Percentiles rank a stretch among this genome's conserved stretches.
phyloP scores from a whole-genome alignment of 53 echinoderm and acorn worm species.

The Patiria pectinifera region DNA sequence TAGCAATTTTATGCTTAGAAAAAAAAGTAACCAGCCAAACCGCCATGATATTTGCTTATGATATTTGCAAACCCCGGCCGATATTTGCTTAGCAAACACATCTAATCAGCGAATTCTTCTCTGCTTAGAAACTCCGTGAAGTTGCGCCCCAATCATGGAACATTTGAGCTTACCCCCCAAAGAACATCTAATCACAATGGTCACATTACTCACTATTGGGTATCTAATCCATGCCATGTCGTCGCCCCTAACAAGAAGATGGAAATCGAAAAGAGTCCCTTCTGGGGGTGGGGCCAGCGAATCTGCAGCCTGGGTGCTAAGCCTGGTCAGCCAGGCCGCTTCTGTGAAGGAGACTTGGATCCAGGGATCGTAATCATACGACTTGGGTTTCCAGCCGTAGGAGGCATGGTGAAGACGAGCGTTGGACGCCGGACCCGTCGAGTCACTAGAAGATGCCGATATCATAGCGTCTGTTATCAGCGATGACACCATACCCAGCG shows the following conservation, averaged over 20 bases:
- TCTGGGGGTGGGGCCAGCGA: background rate
- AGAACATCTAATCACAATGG: background rate
- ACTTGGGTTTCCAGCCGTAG: background rate
- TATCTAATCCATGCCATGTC: conserved; percentile 13
- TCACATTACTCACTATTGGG: background rate
- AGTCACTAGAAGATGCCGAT: background rate
- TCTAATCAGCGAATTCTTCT: too few species aligned
- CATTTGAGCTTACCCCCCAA: background rate
- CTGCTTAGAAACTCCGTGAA: too few species aligned
- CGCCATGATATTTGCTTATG: too few species aligned
- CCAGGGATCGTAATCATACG: background rate
- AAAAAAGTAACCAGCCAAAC: too few species aligned
- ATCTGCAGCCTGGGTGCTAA: conserved; percentile 16
- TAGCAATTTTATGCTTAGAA: too few species aligned
- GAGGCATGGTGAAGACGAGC: conserved; percentile 4
- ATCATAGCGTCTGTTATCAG: background rate
- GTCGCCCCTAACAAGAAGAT: background rate
- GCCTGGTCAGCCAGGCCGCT: background rate
- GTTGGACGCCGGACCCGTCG: background rate
- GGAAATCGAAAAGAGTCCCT: background rate
- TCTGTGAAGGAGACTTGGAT: background rate
- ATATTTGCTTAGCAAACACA: too few species aligned
- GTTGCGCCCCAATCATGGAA: background rate
- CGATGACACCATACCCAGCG: conserved; percentile 13
- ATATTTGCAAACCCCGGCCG: too few species aligned